These are phyloP conservation scores for Pristionchus pacificus DNA, from an alignment of 1,140 invertebrate genomes.

Conservation along the genomic window DNA sequence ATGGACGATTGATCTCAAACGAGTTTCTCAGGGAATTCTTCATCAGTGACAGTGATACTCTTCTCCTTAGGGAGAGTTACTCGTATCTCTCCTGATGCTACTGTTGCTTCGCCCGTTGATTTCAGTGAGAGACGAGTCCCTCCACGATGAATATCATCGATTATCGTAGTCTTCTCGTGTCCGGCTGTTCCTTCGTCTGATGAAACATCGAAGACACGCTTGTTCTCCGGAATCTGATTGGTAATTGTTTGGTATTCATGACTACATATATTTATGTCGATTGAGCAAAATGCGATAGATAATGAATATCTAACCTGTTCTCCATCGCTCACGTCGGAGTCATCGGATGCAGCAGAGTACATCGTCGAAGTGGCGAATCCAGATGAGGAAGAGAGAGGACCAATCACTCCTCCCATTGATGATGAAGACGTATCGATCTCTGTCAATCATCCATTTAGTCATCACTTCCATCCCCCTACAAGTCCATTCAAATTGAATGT, in stretches of 20 bases:
- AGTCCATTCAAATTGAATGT: no score
- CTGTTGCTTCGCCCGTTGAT: not conserved
- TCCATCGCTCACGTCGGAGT: not conserved
- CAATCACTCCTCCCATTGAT: not conserved
- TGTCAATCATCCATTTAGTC: slow-evolving; percentile 36
- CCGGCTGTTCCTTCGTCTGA: not conserved
- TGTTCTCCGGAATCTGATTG: not conserved
- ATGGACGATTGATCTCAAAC: no score
- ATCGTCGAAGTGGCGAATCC: not conserved
- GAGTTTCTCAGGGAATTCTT: not conserved
- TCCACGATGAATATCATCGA: no score
- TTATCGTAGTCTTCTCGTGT: no score
- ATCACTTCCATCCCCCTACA: no score
- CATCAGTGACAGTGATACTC: not conserved
- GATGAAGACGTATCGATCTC: slow-evolving; percentile 32
- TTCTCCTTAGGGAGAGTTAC: no score
- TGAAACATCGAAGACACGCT: not conserved
- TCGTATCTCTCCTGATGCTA: not conserved
- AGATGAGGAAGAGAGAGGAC: not conserved
- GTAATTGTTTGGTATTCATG: no score
- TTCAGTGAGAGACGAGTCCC: no score
- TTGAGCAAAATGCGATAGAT: no score
- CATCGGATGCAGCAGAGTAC: not conserved
- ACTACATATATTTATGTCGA: no score
- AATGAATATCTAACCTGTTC: not conserved